These are phyloP conservation scores for Stramonita haemastoma DNA, from an alignment of 2,888 invertebrate genomes.

Conservation along the genomic window DNA sequence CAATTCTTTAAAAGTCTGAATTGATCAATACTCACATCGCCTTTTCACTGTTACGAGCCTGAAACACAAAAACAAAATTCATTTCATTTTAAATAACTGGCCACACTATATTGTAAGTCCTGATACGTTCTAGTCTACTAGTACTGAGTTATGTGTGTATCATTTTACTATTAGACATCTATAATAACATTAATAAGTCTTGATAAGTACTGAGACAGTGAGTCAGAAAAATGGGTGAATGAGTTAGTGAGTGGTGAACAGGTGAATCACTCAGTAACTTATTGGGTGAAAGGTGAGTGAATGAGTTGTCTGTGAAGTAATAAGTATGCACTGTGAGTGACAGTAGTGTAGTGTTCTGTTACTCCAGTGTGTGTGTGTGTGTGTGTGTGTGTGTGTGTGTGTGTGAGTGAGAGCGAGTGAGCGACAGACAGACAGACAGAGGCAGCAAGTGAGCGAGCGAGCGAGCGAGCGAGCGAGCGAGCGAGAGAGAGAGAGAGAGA, in stretches of 20 bases:
- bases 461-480: too few relatives aligned
- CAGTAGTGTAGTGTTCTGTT: too few relatives aligned
- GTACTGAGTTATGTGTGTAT: too few relatives aligned
- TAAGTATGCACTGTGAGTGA: too few relatives aligned
- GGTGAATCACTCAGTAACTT: too few relatives aligned
- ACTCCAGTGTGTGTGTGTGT: too few relatives aligned
- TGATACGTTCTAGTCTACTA: not conserved
- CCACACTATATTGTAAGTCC: not conserved
- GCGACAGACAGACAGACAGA: not conserved
- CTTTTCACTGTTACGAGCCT: constrained; percentile 98
- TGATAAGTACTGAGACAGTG: not conserved
- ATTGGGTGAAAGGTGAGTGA: too few relatives aligned
- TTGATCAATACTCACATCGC: constrained; percentile 88
- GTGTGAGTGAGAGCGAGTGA: not conserved
- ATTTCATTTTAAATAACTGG: not conserved
- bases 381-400: constrained; percentile 23
- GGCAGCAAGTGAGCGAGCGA: too few relatives aligned
- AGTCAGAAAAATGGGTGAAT: not conserved
- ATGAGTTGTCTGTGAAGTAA: too few relatives aligned
- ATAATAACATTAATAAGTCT: too few relatives aligned
- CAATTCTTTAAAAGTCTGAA: not conserved
- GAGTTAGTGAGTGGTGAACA: not conserved
- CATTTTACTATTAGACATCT: too few relatives aligned
- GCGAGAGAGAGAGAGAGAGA: too few relatives aligned
- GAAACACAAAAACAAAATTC: constrained; percentile 49